Base-by-base conservation (phyloP, 2,113 vertebrate genomes). In the Lota lota region DNA sequence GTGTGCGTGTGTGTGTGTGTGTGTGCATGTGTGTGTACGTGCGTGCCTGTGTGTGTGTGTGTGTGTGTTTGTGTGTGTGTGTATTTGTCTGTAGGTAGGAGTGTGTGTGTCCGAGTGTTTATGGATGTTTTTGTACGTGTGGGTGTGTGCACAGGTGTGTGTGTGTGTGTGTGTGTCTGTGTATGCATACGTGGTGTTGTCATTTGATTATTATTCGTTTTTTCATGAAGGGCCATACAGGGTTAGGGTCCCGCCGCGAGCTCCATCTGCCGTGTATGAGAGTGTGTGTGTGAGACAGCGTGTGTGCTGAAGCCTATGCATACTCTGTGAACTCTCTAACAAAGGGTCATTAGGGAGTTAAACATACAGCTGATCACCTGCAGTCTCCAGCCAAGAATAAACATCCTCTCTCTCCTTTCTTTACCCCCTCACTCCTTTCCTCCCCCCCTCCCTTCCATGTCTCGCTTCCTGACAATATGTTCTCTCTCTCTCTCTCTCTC, bases 331-430 rank as follows among this genome's bases (percentile, higher is more conserved):
- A 33, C 56, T 57, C 22, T 61, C 59, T 74, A 59, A 72, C 36
- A 56, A 61, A 19, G 28, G 28, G 3, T 33, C 3, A 33, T 33
- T 33, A 33, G 28, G 28, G 28, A 70, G 77, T 82, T 72, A 70
- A 57, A 74, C 73, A 79, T 58, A 22, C 58, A 20, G 69, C 8
- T 67, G 65, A 78, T 76, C 63, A 58, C 16, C 56, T 65, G 59
- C 56, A 59, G 16, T 17, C 51, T 74, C 62, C n/a, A 3, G 12
- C 11, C 12, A 40, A 66, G 61, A 67, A 66, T 70, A 72, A n/a
- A 36, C 47, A 73, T 67, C 76, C 64, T 75, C 24, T 40, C 22
- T 28, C 28, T 20, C 51, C 22, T 12, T 17, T 17, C 33, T 64
- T 16, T 57, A 2, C 12, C 61, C 51, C 21, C 47, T 47, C 54